Base-by-base conservation (phyloP, 2,888 invertebrate species). In the Alsophila aescularia region DNA sequence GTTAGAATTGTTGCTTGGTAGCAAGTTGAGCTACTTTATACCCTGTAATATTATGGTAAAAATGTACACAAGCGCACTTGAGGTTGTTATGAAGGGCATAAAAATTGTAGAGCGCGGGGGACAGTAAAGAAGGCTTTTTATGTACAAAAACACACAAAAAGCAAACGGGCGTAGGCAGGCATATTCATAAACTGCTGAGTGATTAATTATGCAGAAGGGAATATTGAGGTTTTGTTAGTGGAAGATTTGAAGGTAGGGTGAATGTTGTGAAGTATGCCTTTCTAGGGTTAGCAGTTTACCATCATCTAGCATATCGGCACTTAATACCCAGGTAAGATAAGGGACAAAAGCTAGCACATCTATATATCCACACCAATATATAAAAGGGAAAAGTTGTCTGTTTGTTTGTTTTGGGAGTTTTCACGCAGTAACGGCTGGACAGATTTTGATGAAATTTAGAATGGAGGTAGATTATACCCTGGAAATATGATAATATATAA, bases 111-210 rank as follows among this genome's bases (percentile, higher is more conserved):
- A 43, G 52, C 52, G 31, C 44, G 36, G 47, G 50, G 41, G 58
- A 60, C 60, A 56, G 52, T 62, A 50, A 61, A 60, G 59, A 56
- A 39, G 36, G 40, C 40, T 55, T 55, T 62, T 64, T 60, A 64
- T 62, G 58, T 45, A 24, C 29, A 43, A 58, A 57, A 54, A 56
- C 58, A 49, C 43, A 59, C 57, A 61, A 56, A 56, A 47, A 32
- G 42, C 32, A 14, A 51, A 51, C 43, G 42, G 49, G 42, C 40
- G 39, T 48, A 21, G 43, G 43, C 37, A 14, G 52, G 52, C 48
- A 53, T 49, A 57, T 58, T 58, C 61, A 49, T 57, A 59, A 59
- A 59, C 48, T 45, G 55, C 43, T 36, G 34, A 34, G 29, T 51
- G 52, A 61, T 61, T 64, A 61, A 59, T 61, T 54, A 59, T 64